phyloP scores from a whole-genome alignment of 2,113 vertebrate genomes.

The Aepyceros melampus region DNA sequence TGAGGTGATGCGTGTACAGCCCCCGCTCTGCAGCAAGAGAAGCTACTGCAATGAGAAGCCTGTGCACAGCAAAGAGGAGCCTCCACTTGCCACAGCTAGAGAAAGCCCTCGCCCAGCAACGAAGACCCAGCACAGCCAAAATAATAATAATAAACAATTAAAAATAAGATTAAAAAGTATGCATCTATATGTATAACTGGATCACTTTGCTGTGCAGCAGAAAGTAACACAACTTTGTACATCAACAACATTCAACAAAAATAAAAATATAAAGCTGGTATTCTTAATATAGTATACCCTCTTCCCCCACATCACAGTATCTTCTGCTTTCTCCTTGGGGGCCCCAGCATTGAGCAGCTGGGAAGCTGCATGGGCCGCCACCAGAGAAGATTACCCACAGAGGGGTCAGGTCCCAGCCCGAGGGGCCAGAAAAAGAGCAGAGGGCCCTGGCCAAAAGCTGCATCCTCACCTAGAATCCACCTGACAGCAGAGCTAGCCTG shows the following conservation, averaged over 20 bases:
- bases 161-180: neutral
- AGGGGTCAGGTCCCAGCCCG: neutral
- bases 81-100: neutral
- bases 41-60: neutral
- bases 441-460: neutral
- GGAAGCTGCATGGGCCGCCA: neutral
- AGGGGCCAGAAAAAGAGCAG: neutral
- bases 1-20: neutral
- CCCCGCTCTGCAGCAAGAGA: neutral
- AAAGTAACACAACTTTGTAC: neutral
- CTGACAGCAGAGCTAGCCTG: too few species aligned
- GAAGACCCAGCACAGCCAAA: neutral
- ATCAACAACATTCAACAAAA: neutral
- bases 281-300: neutral
- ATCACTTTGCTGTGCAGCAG: neutral
- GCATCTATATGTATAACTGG: neutral
- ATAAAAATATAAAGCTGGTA: neutral
- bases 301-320: accelerated
- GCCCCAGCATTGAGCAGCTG: neutral
- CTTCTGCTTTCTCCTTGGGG: neutral
- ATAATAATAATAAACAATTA: neutral
- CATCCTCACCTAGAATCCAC: neutral
- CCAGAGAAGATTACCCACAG: neutral
- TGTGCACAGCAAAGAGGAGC: neutral
- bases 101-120: neutral